Evolutionary conservation across 2,113 vertebrate genomes (phyloP).

Genomic region (Triplophysa tibetana): DNA sequence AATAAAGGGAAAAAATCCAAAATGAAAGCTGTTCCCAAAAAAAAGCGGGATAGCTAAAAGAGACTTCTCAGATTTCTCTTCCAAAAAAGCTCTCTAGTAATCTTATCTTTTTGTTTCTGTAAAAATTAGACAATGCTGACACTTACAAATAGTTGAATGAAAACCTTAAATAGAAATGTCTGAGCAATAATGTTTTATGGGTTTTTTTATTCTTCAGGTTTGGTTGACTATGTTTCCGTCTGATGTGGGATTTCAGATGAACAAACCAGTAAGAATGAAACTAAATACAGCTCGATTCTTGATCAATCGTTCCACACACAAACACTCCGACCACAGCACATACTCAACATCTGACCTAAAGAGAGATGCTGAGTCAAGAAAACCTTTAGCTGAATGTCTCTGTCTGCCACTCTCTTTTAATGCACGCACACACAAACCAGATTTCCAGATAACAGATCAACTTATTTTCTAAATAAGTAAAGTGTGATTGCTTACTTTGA

Average conservation of each 20-base stretch:
- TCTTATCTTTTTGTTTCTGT: not conserved
- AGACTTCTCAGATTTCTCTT: no score
- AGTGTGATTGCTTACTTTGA: not conserved
- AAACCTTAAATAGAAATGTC: no score
- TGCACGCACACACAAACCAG: not conserved
- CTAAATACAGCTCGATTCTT: not conserved
- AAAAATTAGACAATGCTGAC: not conserved
- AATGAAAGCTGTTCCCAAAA: no score
- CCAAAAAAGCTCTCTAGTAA: no score
- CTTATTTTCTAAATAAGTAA: not conserved
- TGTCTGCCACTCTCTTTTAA: not conserved
- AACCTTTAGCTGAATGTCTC: conserved; percentile 7
- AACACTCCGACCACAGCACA: not conserved
- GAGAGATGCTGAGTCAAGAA: conserved; percentile 1
- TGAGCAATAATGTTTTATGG: no score
- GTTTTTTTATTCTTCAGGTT: no score
- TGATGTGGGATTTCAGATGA: not conserved
- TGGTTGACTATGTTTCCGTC: not conserved
- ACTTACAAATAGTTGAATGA: no score
- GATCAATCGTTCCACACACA: not conserved
- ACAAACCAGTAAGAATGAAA: conserved; percentile 27
- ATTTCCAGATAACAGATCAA: not conserved
- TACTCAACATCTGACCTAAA: not conserved
- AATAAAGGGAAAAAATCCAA: no score
- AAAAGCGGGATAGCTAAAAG: no score